Base-by-base conservation (phyloP, 2,888 invertebrate genomes). In the Masnerella sp. region DNA sequence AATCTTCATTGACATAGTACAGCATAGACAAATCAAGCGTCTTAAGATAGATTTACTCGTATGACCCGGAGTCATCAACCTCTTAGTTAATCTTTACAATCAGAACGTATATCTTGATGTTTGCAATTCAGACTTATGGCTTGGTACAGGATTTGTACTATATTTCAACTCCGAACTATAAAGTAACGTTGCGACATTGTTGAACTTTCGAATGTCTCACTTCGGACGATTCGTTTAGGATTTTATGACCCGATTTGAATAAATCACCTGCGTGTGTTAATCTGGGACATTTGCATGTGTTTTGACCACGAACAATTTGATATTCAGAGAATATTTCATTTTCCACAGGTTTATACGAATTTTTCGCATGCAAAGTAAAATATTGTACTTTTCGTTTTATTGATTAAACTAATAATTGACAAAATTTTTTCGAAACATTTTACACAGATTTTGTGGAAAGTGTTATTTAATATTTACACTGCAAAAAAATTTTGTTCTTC, bases 31-130 rank as follows among this genome's bases (percentile, higher is more conserved):
- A 45, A 45, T 32, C 42, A 56, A 56, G 42, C 30, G 30, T 40
- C 56, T 42, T 42, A 58, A 30, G 42, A 43, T 56, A 56, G 42
- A 56, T 56, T 56, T 56, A 32, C 42, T 56, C 20, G 15, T 30
- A 14, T 20, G 56, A 56, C 42, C 42, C 32, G 43, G 14, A 30
- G 42, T 56, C 42, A 43, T 56, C 58, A 58, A 34, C 58, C 34
- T 58, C 25, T 32, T 45, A 15, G 45, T 42, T 34, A 58, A 58
- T 58, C 34, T 34, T 7, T 34, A 43, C 22, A 43, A 56, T 56
- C 56, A 20, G 20, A 20, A 43, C 12, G 18, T 30, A 56, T 42
- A 17, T 56, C 42, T 56, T 42, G 20, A 42, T 42, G 12, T 32
- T 42, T 30, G 25, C 56, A 56, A 56, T 56, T 43, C 42, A 56